Conservation (phyloP, 2,888 invertebrate genomes). For the Sinelater perroti region DNA sequence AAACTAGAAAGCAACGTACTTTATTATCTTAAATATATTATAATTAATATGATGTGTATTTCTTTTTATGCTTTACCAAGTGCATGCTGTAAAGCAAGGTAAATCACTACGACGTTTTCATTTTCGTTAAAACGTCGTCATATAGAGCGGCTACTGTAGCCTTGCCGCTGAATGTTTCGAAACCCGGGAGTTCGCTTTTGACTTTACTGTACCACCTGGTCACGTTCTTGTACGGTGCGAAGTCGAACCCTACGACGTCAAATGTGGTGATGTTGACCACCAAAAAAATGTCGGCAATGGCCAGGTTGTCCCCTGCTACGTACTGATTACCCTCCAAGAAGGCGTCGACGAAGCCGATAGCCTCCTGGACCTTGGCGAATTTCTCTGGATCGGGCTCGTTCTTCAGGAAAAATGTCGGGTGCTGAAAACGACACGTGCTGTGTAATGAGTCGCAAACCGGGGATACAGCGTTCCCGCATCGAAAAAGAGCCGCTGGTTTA, state of each 20-base stretch:
- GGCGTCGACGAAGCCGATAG: conserved; percentile 73
- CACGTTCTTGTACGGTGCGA: conserved; percentile 75
- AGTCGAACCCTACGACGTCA: conserved; percentile 70
- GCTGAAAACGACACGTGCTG: background rate
- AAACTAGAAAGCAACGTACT: too few species aligned
- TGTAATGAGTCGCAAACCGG: background rate
- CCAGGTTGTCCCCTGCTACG: conserved; percentile 75
- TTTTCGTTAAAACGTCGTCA: too few species aligned
- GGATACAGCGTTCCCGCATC: background rate
- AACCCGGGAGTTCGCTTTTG: conserved; percentile 69
- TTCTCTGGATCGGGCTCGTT: conserved; percentile 56
- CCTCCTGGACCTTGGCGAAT: conserved; percentile 73
- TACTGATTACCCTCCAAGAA: conserved; percentile 76
- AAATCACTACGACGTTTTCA: too few species aligned
- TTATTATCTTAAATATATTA: too few species aligned
- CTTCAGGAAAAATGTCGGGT: background rate
- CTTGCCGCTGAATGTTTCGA: conserved; percentile 58
- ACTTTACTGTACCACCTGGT: conserved; percentile 69
- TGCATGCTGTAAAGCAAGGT: too few species aligned
- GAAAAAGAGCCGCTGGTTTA: background rate
- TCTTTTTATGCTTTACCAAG: too few species aligned
- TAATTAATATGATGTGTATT: too few species aligned
- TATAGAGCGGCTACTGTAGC: too few species aligned
- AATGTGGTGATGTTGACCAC: conserved; percentile 74
- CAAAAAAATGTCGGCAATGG: conserved; percentile 79